Conservation (phyloP, 2,888 invertebrate species). For the Hirtodrosophila trivittata region DNA sequence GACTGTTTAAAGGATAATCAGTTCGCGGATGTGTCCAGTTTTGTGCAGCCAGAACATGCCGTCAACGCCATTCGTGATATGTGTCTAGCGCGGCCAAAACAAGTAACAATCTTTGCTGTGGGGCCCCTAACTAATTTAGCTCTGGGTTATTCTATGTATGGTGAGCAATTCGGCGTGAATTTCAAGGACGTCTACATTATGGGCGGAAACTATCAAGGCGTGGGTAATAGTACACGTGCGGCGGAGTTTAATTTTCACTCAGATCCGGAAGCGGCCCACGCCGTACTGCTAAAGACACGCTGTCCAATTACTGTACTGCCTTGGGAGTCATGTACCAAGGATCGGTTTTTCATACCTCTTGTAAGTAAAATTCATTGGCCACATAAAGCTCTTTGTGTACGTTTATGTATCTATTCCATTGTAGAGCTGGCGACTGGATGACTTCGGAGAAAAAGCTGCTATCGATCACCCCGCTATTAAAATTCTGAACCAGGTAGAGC, state of each 20-base stretch:
- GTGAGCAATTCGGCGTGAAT: constrained; percentile 86
- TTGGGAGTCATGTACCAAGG: constrained; percentile 87
- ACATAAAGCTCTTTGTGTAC: neutral
- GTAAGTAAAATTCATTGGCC: constrained; percentile 57
- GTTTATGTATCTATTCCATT: neutral
- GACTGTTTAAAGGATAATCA: constrained; percentile 84
- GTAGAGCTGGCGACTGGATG: constrained; percentile 85
- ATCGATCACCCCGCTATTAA: constrained; percentile 81
- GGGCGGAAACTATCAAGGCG: constrained; percentile 89
- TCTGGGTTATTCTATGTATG: constrained; percentile 88
- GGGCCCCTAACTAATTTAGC: constrained; percentile 93
- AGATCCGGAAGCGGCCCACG: constrained; percentile 91
- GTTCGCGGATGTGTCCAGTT: constrained; percentile 78
- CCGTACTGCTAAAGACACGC: constrained; percentile 87
- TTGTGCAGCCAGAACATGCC: constrained; percentile 86
- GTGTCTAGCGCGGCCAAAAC: constrained; percentile 85
- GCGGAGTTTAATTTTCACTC: constrained; percentile 91
- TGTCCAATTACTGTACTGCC: constrained; percentile 87
- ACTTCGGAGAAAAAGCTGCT: constrained; percentile 81
- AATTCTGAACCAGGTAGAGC: constrained; percentile 85
- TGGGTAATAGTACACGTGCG: constrained; percentile 86
- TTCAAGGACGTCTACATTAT: constrained; percentile 90
- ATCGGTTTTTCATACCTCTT: constrained; percentile 74
- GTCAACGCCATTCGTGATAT: constrained; percentile 86
- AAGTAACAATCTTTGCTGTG: constrained; percentile 87